These are phyloP conservation scores for Drosophila kohkoa DNA, from an alignment of 1,140 invertebrate species.

Conservation along the genomic window DNA sequence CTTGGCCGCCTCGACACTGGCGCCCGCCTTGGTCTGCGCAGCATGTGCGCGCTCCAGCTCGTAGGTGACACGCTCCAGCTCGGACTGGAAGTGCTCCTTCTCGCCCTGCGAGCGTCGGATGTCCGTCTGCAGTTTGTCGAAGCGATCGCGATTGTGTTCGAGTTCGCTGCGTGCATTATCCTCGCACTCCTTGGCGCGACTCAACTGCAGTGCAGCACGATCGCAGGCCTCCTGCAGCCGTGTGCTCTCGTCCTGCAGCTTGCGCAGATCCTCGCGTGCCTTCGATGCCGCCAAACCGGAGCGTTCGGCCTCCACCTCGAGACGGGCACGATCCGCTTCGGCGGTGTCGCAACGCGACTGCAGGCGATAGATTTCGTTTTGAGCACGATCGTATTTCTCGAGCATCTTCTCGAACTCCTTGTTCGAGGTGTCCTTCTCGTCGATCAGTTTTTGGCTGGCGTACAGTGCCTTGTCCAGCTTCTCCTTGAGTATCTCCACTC, in stretches of 20 bases:
- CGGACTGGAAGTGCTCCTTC: slow-evolving; percentile 93
- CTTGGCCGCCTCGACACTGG: slow-evolving; percentile 93
- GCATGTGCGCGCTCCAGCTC: slow-evolving; percentile 93
- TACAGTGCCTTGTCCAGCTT: slow-evolving; percentile 94
- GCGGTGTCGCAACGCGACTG: slow-evolving; percentile 94
- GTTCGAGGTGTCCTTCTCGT: slow-evolving; percentile 94
- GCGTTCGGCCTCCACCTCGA: slow-evolving; percentile 95
- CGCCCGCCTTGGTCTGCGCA: slow-evolving; percentile 93
- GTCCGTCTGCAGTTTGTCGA: slow-evolving; percentile 95
- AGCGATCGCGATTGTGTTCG: slow-evolving; percentile 95
- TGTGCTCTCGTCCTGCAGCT: slow-evolving; percentile 93
- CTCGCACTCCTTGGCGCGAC: slow-evolving; percentile 94
- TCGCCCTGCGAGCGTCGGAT: slow-evolving; percentile 92
- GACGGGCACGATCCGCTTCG: slow-evolving; percentile 93
- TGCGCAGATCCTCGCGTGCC: slow-evolving; percentile 93
- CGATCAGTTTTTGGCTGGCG: slow-evolving; percentile 91
- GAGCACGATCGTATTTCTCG: slow-evolving; percentile 96
- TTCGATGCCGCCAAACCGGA: slow-evolving; percentile 91
- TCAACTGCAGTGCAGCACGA: slow-evolving; percentile 92
- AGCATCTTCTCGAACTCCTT: slow-evolving; percentile 96
- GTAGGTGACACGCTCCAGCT: slow-evolving; percentile 93
- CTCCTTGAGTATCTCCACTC: slow-evolving; percentile 95
- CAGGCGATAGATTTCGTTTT: slow-evolving; percentile 94
- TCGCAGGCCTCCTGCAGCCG: slow-evolving; percentile 95
- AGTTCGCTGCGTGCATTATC: slow-evolving; percentile 96